Evolutionary conservation across 2,113 vertebrate species (phyloP).

Genomic region (western clawed frog (Xenopus tropicalis)): UCB_Xtro_10.0 CM004443.2:156984001-156984500

Average conservation of each 20-base stretch:
- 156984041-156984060: slow-evolving; percentile 19
- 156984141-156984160: not conserved
- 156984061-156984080: slow-evolving; percentile 23
- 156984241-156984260: not conserved
- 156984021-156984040: slow-evolving; percentile 14
- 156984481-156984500: slow-evolving; percentile 18
- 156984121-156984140: slow-evolving; percentile 10
- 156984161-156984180: slow-evolving; percentile 17
- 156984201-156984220: slow-evolving; percentile 14
- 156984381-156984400: slow-evolving; percentile 1
- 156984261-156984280: not conserved
- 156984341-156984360: slow-evolving; percentile 5
- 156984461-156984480: slow-evolving; percentile 1
- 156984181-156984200: slow-evolving; percentile 33
- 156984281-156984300: slow-evolving; percentile 15
- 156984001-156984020: slow-evolving; percentile 17
- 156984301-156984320: not conserved
- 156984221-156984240: slow-evolving; percentile 15
- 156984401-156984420: not conserved
- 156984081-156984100: slow-evolving; percentile 28
- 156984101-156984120: slow-evolving; percentile 19
- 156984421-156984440: not conserved
- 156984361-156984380: not conserved
- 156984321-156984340: not conserved
- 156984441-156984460: not conserved